Conservation (phyloP, 2,797 vertebrate species). For the Morus bassanus region DNA sequence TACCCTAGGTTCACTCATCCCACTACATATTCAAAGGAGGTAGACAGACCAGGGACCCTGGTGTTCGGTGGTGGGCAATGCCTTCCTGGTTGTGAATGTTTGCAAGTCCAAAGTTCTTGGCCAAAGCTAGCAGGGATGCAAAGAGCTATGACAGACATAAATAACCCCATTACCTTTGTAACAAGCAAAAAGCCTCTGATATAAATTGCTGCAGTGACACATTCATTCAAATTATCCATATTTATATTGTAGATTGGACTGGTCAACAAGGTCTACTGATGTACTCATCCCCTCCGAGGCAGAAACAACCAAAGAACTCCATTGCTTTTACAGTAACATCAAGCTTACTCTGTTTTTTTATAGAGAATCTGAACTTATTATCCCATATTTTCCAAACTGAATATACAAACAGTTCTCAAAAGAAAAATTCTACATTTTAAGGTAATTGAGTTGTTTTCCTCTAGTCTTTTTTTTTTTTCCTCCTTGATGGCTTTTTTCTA, state of each 20-base stretch:
- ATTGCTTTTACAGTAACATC: background rate
- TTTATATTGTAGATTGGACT: background rate
- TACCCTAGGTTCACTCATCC: background rate
- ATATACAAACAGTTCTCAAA: background rate
- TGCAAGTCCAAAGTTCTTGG: background rate
- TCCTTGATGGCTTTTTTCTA: background rate
- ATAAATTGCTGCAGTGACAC: background rate
- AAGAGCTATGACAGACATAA: background rate
- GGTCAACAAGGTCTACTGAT: background rate
- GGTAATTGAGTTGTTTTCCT: background rate
- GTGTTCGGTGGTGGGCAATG: background rate
- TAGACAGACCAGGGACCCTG: fast-evolving
- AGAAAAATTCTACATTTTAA: background rate
- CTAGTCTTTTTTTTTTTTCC: background rate
- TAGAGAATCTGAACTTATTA: background rate
- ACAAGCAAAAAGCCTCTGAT: background rate
- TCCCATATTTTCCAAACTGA: background rate
- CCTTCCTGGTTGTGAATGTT: background rate
- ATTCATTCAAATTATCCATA: background rate
- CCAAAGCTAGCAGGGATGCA: background rate
- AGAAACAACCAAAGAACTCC: background rate
- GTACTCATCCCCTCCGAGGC: background rate
- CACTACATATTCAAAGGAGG: background rate
- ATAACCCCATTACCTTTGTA: background rate
- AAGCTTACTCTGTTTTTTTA: background rate